Conservation (phyloP, 2,888 invertebrate genomes). For the Cephonodes hylas region DNA sequence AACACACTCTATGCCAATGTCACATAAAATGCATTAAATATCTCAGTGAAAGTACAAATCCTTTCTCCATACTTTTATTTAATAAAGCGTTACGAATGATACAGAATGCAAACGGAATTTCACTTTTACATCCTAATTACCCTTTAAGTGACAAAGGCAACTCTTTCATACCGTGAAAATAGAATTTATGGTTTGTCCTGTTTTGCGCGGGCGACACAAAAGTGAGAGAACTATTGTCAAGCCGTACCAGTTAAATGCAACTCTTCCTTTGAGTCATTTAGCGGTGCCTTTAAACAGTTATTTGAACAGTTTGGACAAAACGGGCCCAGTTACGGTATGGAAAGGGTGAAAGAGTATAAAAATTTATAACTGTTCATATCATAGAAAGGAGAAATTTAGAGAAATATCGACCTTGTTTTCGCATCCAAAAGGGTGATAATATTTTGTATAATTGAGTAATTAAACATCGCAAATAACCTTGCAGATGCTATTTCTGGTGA, state of each 20-base stretch:
- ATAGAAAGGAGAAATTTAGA: slow-evolving; percentile 1
- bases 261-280: slow-evolving; percentile 59
- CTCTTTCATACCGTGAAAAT: slow-evolving; percentile 53
- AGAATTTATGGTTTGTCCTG: slow-evolving; percentile 63
- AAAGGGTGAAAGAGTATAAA: slow-evolving; percentile 63
- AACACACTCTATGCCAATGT: neutral
- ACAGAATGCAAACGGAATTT: slow-evolving; percentile 56
- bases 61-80: slow-evolving; percentile 39
- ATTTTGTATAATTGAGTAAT: neutral
- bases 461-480: slow-evolving; percentile 29
- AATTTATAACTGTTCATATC: slow-evolving; percentile 32
- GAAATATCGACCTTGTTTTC: slow-evolving; percentile 21
- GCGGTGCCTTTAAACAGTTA: slow-evolving; percentile 66
- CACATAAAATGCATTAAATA: slow-evolving; percentile 21
- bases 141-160: slow-evolving; percentile 51
- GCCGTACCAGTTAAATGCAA: slow-evolving; percentile 71
- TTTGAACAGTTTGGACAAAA: slow-evolving; percentile 56
- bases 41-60: slow-evolving; percentile 68
- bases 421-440: neutral
- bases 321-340: slow-evolving; percentile 65
- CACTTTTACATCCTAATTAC: slow-evolving; percentile 79
- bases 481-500: slow-evolving; percentile 44
- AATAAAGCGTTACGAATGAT: slow-evolving; percentile 61
- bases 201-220: slow-evolving; percentile 57
- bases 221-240: slow-evolving; percentile 43